phyloP scores from a whole-genome alignment of 1,140 invertebrate genomes.

The Ips nitidus region DNA sequence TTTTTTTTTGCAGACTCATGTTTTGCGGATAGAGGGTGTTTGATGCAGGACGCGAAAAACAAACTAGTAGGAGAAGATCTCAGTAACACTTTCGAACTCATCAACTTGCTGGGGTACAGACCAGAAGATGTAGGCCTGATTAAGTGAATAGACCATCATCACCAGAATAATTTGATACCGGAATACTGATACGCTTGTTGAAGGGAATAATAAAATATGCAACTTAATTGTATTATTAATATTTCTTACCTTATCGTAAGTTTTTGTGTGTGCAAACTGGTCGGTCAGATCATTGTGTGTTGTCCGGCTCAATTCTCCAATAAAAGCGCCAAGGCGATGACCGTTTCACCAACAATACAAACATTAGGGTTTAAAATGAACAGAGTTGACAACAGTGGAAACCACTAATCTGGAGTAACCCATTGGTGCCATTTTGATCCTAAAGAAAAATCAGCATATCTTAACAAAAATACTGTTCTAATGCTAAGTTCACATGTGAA shows the following conservation, averaged over 20 bases:
- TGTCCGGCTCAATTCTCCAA: conserved; percentile 14
- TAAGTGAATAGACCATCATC: background rate
- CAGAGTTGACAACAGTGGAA: too few species aligned
- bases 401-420: too few species aligned
- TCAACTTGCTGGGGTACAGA: conserved; percentile 19
- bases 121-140: background rate
- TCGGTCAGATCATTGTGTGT: background rate
- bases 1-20: conserved; percentile 52
- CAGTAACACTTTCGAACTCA: conserved; percentile 16
- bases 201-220: too few species aligned
- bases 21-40: conserved; percentile 51
- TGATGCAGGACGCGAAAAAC: conserved; percentile 32
- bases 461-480: too few species aligned
- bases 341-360: conserved; percentile 10
- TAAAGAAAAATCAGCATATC: too few species aligned
- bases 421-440: too few species aligned
- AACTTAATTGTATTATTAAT: too few species aligned
- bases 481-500: too few species aligned
- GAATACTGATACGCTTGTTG: background rate
- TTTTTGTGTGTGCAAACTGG: conserved; percentile 2
- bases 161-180: background rate
- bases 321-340: conserved; percentile 22
- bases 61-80: background rate
- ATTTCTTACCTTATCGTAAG: background rate
- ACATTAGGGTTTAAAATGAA: too few species aligned